Base-by-base conservation (phyloP, 1,140 invertebrate genomes). In the Oedothorax gibbosus region DNA sequence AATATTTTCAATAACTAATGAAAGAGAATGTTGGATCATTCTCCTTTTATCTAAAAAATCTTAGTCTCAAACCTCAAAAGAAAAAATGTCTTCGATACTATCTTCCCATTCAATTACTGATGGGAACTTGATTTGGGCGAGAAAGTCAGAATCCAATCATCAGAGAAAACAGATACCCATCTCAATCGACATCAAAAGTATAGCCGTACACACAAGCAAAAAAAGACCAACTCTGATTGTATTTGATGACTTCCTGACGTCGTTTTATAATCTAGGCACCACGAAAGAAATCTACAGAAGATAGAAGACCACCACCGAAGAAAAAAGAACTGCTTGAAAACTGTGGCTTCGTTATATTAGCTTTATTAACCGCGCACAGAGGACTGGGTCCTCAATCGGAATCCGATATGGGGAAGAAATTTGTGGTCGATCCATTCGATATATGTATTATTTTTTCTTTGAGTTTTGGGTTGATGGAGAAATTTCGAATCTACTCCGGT, bases 361-460 rank as follows among this genome's bases (percentile, higher is more conserved):
- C 79, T 82, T 82, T 82, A 82, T 82, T 82, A 82, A 56, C 51
- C 50, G 69, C 79, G 51, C 54, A 78, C 68, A 62, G 14, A 60
- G 79, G 64, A 60, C 56, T 18, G n/a, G 35, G 35, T 35, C 18
- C 56, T 53, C 56, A 82, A 82, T 82, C 79, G 79, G 21, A 82
- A 72, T 72, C 73, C 79, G 79, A 82, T 82, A 82, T 49, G 11
- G 35, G 21, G 56, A 82, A 69, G 64, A 82, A 73, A 62, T 60
- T 54, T 79, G 54, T 49, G 49, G 69, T 82, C 68, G 79, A 82
- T 79, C 50, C 20, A 49, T 18, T 71, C 69, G 15, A 10, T n/a
- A 20, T 64, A 6, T 64, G 50, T 71, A 71, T 56, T 81, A 60
- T 66, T 18, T 64, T 20, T 60, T 60, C 10, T 77, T n/a, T 51